Percentiles rank a stretch among this genome's conserved stretches.
These are phyloP conservation scores for Lophius piscatorius DNA, from an alignment of 2,113 vertebrate species.

Conservation along the genomic window DNA sequence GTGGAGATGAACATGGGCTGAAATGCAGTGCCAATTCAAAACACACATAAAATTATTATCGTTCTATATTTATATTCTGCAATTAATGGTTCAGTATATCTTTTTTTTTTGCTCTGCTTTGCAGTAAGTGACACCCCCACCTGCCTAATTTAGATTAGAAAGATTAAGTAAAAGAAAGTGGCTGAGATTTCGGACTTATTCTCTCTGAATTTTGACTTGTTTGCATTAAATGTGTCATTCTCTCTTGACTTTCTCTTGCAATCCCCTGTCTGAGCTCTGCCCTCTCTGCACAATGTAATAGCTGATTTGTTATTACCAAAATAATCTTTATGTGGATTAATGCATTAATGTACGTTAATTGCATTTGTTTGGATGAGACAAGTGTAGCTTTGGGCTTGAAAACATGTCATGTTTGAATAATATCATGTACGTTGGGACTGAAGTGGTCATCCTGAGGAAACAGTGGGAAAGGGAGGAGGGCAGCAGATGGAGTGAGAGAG, in stretches of 20 bases:
- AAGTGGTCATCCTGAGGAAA: slow-evolving; percentile 67
- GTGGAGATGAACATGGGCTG: slow-evolving; percentile 7
- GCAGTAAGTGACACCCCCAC: slow-evolving; percentile 41
- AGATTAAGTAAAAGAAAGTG: slow-evolving; percentile 22
- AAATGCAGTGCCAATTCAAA: background rate
- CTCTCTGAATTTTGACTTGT: slow-evolving; percentile 47
- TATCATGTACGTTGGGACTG: slow-evolving; percentile 40
- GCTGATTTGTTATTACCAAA: no score
- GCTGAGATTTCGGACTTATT: slow-evolving; percentile 21
- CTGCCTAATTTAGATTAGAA: slow-evolving; percentile 36
- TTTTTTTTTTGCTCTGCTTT: slow-evolving; percentile 44
- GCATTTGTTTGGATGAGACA: slow-evolving; percentile 1
- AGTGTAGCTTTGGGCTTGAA: background rate
- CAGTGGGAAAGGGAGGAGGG: slow-evolving; percentile 44
- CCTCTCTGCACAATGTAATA: no score
- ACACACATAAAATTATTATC: no score
- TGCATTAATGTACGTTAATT: slow-evolving; percentile 10
- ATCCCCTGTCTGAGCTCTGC: slow-evolving; percentile 19
- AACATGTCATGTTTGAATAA: slow-evolving; percentile 22
- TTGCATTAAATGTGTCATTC: slow-evolving; percentile 53
- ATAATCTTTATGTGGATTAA: slow-evolving; percentile 7
- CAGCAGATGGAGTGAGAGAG: slow-evolving; percentile 71
- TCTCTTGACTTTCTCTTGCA: slow-evolving; percentile 44
- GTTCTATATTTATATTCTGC: slow-evolving; percentile 17
- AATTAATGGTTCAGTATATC: slow-evolving; percentile 19